Conservation (phyloP, 2,888 invertebrate species). For the Limnephilus lunatus region DNA sequence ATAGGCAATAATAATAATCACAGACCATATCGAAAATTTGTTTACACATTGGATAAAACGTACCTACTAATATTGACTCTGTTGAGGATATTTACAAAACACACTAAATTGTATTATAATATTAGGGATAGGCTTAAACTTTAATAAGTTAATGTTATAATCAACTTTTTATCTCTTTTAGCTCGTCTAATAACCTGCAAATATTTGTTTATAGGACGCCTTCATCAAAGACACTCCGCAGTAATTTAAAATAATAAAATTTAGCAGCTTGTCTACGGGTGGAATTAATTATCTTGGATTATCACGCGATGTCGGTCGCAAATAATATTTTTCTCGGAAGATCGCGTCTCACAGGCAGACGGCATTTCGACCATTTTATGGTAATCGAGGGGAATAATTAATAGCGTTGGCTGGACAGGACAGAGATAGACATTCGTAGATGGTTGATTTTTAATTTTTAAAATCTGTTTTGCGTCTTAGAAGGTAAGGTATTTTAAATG, state of each 20-base stretch:
- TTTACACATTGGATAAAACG: not conserved
- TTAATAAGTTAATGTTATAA: not conserved
- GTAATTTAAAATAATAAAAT: not conserved
- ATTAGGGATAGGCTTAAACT: too few species aligned
- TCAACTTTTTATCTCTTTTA: not conserved
- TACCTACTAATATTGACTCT: not conserved
- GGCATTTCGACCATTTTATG: not conserved
- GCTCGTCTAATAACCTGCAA: not conserved
- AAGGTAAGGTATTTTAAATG: too few species aligned
- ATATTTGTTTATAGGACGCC: not conserved
- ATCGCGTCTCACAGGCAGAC: not conserved
- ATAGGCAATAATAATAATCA: not conserved
- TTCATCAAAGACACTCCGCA: not conserved
- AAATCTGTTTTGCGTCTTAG: too few species aligned
- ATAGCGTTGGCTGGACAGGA: not conserved
- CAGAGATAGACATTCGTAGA: not conserved
- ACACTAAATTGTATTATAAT: not conserved
- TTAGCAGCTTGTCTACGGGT: not conserved
- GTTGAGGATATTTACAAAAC: not conserved
- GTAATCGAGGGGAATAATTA: not conserved
- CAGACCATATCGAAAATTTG: not conserved
- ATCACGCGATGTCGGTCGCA: not conserved
- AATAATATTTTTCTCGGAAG: constrained; percentile 2
- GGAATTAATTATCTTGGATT: not conserved
- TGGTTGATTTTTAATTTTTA: not conserved